phyloP scores from a whole-genome alignment of 2,113 vertebrate genomes.

The Chinchilla lanigera region DNA sequence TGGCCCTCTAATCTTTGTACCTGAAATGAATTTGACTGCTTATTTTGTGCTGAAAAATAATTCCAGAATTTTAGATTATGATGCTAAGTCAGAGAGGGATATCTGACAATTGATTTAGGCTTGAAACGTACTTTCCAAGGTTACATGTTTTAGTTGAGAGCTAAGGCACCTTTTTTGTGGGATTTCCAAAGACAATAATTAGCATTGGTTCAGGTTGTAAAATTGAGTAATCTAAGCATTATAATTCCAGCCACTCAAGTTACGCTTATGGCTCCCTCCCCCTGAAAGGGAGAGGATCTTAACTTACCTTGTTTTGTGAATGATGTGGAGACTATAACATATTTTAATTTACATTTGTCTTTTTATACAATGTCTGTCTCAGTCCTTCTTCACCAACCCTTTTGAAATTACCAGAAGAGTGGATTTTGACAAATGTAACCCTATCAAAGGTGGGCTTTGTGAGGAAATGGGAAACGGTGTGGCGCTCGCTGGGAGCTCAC shows the following conservation, averaged over 20 bases:
- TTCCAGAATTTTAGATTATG: constrained; percentile 27
- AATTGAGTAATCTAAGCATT: constrained; percentile 16
- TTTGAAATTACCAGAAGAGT: constrained; percentile 52
- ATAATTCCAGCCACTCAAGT: neutral
- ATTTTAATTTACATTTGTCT: constrained; percentile 59
- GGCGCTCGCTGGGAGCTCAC: constrained; percentile 18
- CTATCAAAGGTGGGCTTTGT: constrained; percentile 56
- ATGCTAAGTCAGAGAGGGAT: neutral
- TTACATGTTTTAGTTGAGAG: constrained; percentile 40
- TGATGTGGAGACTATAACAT: neutral
- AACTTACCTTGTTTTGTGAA: constrained; percentile 36
- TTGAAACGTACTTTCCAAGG: constrained; percentile 43
- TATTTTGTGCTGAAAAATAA: constrained; percentile 53
- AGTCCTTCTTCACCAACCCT: neutral
- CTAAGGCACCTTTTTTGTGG: neutral
- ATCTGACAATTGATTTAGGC: neutral
- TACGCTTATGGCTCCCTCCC: neutral
- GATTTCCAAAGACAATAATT: constrained; percentile 9
- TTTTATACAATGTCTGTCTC: constrained; percentile 50
- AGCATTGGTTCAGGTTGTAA: constrained; percentile 6
- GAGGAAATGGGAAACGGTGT: constrained; percentile 46
- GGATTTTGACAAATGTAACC: constrained; percentile 40
- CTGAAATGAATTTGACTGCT: constrained; percentile 27
- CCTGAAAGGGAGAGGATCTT: neutral
- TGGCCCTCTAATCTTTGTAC: constrained; percentile 21